Conservation (phyloP, 2,797 vertebrate genomes). For the Cyclura pinguis region DNA sequence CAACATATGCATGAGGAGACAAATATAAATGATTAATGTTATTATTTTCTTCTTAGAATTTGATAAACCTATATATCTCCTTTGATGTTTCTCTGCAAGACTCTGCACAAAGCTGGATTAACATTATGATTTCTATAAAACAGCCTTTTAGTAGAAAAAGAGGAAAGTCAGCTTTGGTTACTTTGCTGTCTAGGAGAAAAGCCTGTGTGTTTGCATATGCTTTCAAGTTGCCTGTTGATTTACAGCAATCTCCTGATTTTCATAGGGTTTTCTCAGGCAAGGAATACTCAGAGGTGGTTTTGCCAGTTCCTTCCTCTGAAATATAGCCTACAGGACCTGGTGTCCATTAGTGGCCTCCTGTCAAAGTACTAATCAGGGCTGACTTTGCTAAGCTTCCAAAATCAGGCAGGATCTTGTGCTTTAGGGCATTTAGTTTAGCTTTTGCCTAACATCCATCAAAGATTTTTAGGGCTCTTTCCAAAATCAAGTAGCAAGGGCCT, state of each 20-base stretch:
- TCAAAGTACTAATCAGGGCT: too few species aligned
- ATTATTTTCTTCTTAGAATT: slow-evolving; percentile 40
- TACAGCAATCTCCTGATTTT: too few species aligned
- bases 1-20: slow-evolving; percentile 32
- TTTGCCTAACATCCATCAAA: not conserved
- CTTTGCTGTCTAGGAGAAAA: not conserved
- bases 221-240: too few species aligned
- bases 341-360: too few species aligned
- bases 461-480: not conserved
- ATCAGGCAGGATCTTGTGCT: too few species aligned
- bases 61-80: slow-evolving; percentile 33
- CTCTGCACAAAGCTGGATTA: slow-evolving; percentile 5
- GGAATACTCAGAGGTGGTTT: too few species aligned
- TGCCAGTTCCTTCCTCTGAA: too few species aligned
- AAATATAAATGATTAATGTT: slow-evolving; percentile 45
- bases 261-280: too few species aligned
- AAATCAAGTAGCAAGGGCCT: not conserved
- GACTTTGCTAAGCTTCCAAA: too few species aligned
- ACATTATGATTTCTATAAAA: slow-evolving; percentile 11
- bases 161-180: not conserved
- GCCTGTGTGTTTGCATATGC: not conserved
- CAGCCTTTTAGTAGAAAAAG: not conserved
- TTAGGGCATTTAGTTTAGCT: not conserved
- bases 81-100: slow-evolving; percentile 27
- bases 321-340: too few species aligned